A percentile compares a stretch with the other conserved stretches of the same genome.
Evolutionary conservation across 2,797 vertebrate genomes (phyloP).

Genomic region (Xenops minutus): DNA sequence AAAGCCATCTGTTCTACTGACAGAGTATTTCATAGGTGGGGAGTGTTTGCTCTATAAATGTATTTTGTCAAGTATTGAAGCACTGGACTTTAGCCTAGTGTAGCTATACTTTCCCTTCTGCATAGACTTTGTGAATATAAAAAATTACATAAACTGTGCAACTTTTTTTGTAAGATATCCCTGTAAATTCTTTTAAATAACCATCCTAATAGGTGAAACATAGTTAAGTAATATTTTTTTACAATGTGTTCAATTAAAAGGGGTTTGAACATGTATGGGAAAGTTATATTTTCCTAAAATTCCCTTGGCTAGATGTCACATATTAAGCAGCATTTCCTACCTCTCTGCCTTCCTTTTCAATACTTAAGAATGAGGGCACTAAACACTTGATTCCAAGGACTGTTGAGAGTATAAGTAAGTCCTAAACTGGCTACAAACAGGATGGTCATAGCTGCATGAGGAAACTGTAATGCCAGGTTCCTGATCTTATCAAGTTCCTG

Average conservation of each 20-base stretch:
- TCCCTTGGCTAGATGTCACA: not conserved
- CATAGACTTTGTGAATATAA: not conserved
- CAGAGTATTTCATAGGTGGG: not conserved
- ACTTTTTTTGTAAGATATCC: not conserved
- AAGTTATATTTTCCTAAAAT: not conserved
- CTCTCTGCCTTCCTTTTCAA: not conserved
- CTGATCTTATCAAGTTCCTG: not conserved
- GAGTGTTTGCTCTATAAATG: not conserved
- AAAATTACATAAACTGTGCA: not conserved
- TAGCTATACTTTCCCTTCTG: not conserved
- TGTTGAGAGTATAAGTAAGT: not conserved
- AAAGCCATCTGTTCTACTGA: slow-evolving; percentile 15
- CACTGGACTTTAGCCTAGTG: not conserved
- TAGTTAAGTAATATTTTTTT: not conserved
- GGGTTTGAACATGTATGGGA: not conserved
- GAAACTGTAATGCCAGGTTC: not conserved
- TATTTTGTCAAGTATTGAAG: not conserved
- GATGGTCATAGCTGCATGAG: not conserved
- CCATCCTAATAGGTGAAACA: not conserved
- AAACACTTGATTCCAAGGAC: not conserved
- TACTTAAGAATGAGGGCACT: not conserved
- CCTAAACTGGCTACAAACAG: not conserved
- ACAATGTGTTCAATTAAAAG: not conserved
- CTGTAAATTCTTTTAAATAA: not conserved
- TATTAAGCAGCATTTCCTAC: not conserved